A percentile compares a stretch with the other conserved stretches of the same genome.
Conservation (phyloP, 2,113 vertebrate genomes). For the Parotia lawesii region DNA sequence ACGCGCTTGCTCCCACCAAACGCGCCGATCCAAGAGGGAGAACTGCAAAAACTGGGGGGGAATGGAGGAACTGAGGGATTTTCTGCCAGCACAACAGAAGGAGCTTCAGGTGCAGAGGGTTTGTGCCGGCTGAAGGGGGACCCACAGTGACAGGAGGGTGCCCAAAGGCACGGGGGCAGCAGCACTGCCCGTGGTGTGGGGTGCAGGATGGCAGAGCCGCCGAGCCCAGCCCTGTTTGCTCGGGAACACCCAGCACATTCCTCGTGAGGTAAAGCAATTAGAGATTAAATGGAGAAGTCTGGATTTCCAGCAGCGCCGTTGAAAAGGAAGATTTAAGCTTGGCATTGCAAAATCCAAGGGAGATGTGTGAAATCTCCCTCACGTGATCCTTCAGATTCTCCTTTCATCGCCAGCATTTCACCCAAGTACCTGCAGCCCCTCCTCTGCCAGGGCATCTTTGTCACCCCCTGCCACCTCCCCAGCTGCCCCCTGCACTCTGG, state of each 20-base stretch:
- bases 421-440: background rate
- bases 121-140: background rate
- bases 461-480: background rate
- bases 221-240: fast-evolving
- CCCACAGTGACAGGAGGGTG: background rate
- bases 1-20: fast-evolving
- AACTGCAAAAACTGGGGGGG: background rate
- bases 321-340: background rate
- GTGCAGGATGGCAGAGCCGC: background rate
- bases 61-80: background rate
- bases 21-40: fast-evolving
- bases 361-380: background rate
- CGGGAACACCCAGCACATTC: background rate
- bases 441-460: background rate
- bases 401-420: background rate
- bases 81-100: background rate
- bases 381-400: background rate
- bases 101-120: background rate
- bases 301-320: background rate
- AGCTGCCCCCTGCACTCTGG: fast-evolving
- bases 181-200: fast-evolving
- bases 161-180: fast-evolving
- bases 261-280: background rate
- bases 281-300: background rate
- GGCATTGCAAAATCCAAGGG: background rate